Evolutionary conservation across 2,113 vertebrate genomes (phyloP).

Genomic region (Varanus komodoensis): DNA sequence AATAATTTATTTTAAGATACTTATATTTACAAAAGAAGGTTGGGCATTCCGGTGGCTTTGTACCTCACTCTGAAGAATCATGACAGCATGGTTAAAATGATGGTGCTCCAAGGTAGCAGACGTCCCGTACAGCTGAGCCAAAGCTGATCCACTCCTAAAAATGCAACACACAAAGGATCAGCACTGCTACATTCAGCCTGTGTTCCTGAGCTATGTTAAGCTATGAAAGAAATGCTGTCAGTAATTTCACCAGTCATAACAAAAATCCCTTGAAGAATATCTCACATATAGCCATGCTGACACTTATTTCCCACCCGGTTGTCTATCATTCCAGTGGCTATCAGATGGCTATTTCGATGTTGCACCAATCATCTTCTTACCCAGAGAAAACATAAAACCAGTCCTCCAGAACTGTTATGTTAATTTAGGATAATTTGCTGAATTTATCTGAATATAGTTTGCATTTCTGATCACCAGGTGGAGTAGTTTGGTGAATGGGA

Average conservation of each 20-base stretch:
- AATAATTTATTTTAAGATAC: not conserved
- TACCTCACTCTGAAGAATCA: conserved; percentile 99
- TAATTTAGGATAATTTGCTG: not conserved
- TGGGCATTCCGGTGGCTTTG: conserved; percentile 47
- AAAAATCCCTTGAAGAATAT: not conserved
- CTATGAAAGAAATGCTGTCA: not conserved
- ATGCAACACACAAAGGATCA: conserved; percentile 41
- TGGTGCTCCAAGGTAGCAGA: conserved; percentile 98
- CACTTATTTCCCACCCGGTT: not conserved
- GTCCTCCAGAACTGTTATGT: too few species aligned
- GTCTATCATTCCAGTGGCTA: too few species aligned
- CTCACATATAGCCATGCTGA: not conserved
- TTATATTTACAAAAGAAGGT: conserved; percentile 32
- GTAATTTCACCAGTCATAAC: not conserved
- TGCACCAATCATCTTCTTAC: not conserved
- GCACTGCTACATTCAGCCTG: not conserved
- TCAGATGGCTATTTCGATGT: not conserved
- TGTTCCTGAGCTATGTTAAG: not conserved
- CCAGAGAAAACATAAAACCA: not conserved
- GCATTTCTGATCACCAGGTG: not conserved
- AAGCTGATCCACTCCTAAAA: conserved; percentile 94
- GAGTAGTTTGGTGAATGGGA: not conserved
- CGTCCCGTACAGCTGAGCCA: conserved; percentile 96
- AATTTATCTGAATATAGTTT: not conserved
- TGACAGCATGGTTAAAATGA: conserved; percentile 99